Percentiles rank a stretch among this genome's conserved stretches.
Evolutionary conservation across 2,888 invertebrate species (phyloP).

Genomic region (Pediacus dermestoides): DNA sequence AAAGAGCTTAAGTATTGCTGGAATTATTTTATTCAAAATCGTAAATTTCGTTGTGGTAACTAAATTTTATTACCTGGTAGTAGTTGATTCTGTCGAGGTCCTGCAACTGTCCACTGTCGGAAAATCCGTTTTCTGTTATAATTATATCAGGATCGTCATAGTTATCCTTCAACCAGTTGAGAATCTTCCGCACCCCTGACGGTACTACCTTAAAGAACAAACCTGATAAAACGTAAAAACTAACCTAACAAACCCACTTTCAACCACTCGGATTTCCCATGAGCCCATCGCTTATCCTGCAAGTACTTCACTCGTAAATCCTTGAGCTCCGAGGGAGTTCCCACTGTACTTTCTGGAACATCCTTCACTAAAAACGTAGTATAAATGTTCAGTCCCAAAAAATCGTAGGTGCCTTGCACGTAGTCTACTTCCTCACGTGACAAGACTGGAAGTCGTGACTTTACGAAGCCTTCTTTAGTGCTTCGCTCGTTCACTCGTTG

Average conservation of each 20-base stretch:
- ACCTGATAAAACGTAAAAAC: constrained; percentile 6
- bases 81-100: constrained; percentile 52
- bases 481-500: constrained; percentile 25
- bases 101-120: constrained; percentile 49
- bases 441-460: constrained; percentile 27
- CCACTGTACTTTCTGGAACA: constrained; percentile 11
- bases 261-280: constrained; percentile 29
- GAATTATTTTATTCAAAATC: too few relatives aligned
- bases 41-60: too few relatives aligned
- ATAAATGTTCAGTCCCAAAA: constrained; percentile 27
- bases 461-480: constrained; percentile 24
- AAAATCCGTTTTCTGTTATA: constrained; percentile 58
- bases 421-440: constrained; percentile 19
- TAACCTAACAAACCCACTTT: constrained; percentile 14
- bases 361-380: constrained; percentile 24
- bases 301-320: constrained; percentile 59
- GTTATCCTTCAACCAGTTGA: constrained; percentile 48
- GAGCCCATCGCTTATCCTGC: constrained; percentile 60
- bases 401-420: constrained; percentile 27
- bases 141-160: constrained; percentile 54
- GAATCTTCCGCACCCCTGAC: constrained; percentile 55
- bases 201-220: constrained; percentile 51
- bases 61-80: constrained; percentile 28
- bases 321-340: constrained; percentile 57
- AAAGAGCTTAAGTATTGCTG: constrained; percentile 31